These are phyloP conservation scores for Lepidocolaptes lacrymiger DNA, from an alignment of 2,797 vertebrate genomes.

Conservation along the genomic window DNA sequence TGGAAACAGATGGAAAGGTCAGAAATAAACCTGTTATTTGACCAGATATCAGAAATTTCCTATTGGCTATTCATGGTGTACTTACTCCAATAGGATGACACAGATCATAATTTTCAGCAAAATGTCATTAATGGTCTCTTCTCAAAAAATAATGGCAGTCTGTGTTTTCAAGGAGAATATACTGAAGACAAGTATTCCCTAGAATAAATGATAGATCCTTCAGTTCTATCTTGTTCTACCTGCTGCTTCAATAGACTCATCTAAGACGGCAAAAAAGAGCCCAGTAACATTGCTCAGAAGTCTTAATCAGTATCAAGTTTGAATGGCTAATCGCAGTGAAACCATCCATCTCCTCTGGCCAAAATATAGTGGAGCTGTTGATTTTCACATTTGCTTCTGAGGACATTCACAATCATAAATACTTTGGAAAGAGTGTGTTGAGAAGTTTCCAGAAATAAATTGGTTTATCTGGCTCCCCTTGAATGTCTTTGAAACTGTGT, in stretches of 20 bases:
- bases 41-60: not conserved
- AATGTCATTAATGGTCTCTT: not conserved
- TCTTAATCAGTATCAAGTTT: not conserved
- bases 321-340: not conserved
- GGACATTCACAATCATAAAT: not conserved
- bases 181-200: not conserved
- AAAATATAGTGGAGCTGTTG: not conserved
- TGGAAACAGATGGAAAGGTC: not conserved
- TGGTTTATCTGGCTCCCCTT: not conserved
- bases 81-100: not conserved
- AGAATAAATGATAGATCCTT: not conserved
- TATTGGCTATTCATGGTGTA: not conserved
- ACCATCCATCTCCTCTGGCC: not conserved
- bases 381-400: conserved; percentile 19
- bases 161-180: not conserved
- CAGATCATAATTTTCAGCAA: not conserved
- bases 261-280: not conserved
- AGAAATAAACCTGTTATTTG: not conserved
- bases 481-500: not conserved
- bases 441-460: not conserved
- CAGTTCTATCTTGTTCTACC: not conserved
- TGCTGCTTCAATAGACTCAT: not conserved
- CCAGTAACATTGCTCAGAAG: not conserved
- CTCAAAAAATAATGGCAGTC: not conserved
- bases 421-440: not conserved